A percentile compares a stretch with the other conserved stretches of the same genome.
These are phyloP conservation scores for Cataglyphis rosenhaueri DNA, from an alignment of 2,888 invertebrate species.

Conservation along the genomic window DNA sequence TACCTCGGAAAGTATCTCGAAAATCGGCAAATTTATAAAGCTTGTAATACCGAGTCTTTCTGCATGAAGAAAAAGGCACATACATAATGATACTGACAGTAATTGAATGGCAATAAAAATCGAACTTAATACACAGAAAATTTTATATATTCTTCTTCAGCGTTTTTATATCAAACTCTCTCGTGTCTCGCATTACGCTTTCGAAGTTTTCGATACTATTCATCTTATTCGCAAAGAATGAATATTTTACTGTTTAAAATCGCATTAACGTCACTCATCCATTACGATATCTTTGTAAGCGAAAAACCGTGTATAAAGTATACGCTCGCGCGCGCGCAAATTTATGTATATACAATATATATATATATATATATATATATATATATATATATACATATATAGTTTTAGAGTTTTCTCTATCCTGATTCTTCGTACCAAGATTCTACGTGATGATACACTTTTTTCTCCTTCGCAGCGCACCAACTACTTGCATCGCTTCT, in stretches of 20 bases:
- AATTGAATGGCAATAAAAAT: constrained; percentile 32
- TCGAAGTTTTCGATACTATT: constrained; percentile 27
- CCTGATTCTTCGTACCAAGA: constrained; percentile 38
- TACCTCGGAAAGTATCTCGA: background rate
- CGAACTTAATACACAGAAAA: constrained; percentile 25
- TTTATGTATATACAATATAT: background rate
- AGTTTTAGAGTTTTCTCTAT: constrained; percentile 41
- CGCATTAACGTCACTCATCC: constrained; percentile 48
- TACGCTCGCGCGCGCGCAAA: background rate
- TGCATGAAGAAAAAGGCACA: constrained; percentile 21
- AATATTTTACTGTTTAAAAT: constrained; percentile 50
- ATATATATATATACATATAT: background rate
- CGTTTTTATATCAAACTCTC: background rate
- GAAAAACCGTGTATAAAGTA: constrained; percentile 32
- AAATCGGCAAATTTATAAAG: constrained; percentile 34
- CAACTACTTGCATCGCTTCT: constrained; percentile 46
- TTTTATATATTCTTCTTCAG: constrained; percentile 35
- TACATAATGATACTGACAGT: constrained; percentile 19
- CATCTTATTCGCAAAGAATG: constrained; percentile 34
- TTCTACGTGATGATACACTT: constrained; percentile 53
- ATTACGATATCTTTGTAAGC: constrained; percentile 49
- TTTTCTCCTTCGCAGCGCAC: constrained; percentile 44
- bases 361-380: too few relatives aligned
- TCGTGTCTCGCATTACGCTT: background rate
- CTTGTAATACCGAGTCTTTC: constrained; percentile 19